Percentiles rank a stretch among this genome's conserved stretches.
Evolutionary conservation across 2,113 vertebrate genomes (phyloP).

Genomic region (Ailurus styani): DNA sequence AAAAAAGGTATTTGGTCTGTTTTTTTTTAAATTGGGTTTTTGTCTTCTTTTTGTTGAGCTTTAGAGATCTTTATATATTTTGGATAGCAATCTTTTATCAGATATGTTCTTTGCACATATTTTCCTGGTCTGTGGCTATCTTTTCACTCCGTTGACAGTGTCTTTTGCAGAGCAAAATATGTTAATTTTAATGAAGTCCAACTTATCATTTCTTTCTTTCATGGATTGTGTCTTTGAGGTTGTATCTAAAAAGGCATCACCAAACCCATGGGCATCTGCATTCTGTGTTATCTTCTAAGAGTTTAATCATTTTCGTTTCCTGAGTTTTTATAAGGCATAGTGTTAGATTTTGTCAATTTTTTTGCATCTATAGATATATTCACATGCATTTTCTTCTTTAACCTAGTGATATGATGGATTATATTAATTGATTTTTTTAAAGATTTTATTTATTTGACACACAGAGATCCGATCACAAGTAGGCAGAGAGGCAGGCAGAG

Average conservation of each 20-base stretch:
- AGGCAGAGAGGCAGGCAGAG: no score
- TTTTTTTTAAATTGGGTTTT: not conserved
- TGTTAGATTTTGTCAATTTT: not conserved
- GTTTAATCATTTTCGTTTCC: not conserved
- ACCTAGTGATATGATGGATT: not conserved
- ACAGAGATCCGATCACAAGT: no score
- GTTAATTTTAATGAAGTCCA: not conserved
- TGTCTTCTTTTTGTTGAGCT: not conserved
- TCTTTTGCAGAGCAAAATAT: not conserved
- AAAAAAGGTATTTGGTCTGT: no score
- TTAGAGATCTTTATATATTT: not conserved
- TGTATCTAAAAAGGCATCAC: not conserved
- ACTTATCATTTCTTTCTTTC: no score
- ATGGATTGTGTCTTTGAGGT: not conserved
- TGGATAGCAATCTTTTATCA: not conserved
- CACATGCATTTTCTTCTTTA: not conserved
- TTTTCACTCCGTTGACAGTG: not conserved
- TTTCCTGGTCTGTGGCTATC: not conserved
- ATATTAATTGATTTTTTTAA: not conserved
- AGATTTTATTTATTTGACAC: no score
- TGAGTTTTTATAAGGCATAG: not conserved
- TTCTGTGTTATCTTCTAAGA: not conserved
- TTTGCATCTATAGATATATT: not conserved
- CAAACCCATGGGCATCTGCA: not conserved
- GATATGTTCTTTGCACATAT: not conserved